A percentile compares a stretch with the other conserved stretches of the same genome.
These are phyloP conservation scores for Dichetophora obliterata DNA, from an alignment of 2,888 invertebrate genomes.

Conservation along the genomic window DNA sequence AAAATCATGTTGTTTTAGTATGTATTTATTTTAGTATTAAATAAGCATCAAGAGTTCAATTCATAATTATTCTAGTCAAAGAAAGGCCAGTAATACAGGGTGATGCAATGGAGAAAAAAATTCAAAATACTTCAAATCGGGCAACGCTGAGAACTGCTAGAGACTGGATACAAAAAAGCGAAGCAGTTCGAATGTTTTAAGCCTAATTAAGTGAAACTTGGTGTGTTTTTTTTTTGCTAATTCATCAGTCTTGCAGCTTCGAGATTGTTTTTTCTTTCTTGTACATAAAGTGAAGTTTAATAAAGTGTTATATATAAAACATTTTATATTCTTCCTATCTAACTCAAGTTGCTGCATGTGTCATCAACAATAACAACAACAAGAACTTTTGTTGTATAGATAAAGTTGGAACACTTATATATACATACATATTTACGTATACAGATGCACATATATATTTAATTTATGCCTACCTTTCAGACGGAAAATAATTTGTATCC, in stretches of 20 bases:
- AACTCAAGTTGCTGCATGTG: neutral
- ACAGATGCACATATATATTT: neutral
- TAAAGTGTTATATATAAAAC: neutral
- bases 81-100: too few species aligned
- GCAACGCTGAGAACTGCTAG: neutral
- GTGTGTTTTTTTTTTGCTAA: neutral
- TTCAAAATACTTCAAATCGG: too few species aligned
- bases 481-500: slow-evolving; percentile 16
- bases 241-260: neutral
- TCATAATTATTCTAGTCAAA: too few species aligned
- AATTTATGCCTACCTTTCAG: neutral
- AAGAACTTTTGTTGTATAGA: neutral
- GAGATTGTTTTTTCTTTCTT: neutral
- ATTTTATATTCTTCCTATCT: neutral
- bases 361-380: neutral
- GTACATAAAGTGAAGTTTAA: neutral
- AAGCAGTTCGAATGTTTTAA: slow-evolving; percentile 41
- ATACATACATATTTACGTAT: neutral
- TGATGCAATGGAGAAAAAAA: too few species aligned
- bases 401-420: neutral
- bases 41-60: too few species aligned
- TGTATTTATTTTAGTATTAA: too few species aligned
- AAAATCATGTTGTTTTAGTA: too few species aligned
- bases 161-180: slow-evolving; percentile 33
- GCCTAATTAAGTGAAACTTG: neutral